Conservation (phyloP, 2,888 invertebrate species). For the Rhopalosiphum nymphaeae region DNA sequence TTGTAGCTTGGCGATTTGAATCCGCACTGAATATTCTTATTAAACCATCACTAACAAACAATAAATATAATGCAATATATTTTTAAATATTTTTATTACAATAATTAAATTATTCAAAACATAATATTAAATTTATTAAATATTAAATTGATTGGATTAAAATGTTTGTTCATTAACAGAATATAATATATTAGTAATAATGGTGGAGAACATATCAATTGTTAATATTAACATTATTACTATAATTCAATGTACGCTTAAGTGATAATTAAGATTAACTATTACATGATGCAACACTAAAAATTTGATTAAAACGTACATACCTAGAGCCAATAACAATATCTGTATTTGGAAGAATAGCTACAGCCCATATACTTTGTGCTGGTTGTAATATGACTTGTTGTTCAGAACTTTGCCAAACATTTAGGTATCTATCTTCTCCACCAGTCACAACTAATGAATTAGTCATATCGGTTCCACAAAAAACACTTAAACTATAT, state of each 20-base stretch:
- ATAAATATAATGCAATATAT: conserved; percentile 68
- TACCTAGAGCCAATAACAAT: conserved; percentile 84
- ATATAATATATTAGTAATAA: background rate
- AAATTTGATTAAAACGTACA: conserved; percentile 1
- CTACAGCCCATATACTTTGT: conserved; percentile 90
- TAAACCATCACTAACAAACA: conserved; percentile 81
- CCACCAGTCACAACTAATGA: conserved; percentile 72
- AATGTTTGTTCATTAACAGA: background rate
- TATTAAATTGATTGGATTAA: background rate
- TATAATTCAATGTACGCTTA: background rate
- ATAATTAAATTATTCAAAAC: background rate
- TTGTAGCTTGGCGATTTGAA: conserved; percentile 78
- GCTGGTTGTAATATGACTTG: conserved; percentile 84
- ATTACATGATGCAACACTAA: background rate
- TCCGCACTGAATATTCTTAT: conserved; percentile 88
- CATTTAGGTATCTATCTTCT: conserved; percentile 87
- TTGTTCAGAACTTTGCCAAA: conserved; percentile 81
- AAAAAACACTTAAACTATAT: conserved; percentile 44
- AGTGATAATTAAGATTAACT: background rate
- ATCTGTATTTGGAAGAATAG: conserved; percentile 86
- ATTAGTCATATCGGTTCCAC: conserved; percentile 39
- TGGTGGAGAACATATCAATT: background rate
- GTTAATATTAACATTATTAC: background rate
- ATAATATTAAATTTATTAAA: background rate
- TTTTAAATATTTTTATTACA: background rate